Evolutionary conservation across 2,888 invertebrate species (phyloP).

Genomic region (Drosophila neotestacea): DNA sequence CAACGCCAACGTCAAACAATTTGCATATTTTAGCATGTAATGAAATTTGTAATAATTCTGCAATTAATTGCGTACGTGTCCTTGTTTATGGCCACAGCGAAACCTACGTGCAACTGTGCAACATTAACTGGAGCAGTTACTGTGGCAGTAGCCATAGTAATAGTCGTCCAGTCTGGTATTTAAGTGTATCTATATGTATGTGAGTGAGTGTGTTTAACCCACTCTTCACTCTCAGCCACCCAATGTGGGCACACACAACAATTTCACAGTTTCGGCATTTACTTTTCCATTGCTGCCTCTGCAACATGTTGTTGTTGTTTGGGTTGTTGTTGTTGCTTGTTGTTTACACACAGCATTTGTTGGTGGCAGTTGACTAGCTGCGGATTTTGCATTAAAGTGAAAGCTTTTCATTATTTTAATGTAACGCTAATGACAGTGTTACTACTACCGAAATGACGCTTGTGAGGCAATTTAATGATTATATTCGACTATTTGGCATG

Average conservation of each 20-base stretch:
- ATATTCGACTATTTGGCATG: slow-evolving; percentile 20
- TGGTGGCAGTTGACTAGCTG: slow-evolving; percentile 46
- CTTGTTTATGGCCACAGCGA: slow-evolving; percentile 61
- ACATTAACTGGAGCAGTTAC: slow-evolving; percentile 41
- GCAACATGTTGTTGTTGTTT: slow-evolving; percentile 13
- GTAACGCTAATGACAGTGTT: slow-evolving; percentile 39
- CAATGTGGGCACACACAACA: slow-evolving; percentile 31
- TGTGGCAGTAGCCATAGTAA: slow-evolving; percentile 11
- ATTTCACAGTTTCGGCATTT: slow-evolving; percentile 40
- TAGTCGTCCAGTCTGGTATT: slow-evolving; percentile 10
- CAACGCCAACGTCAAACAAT: slow-evolving; percentile 68
- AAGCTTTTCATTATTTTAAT: slow-evolving; percentile 63
- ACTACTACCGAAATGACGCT: slow-evolving; percentile 24
- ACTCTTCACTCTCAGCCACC: slow-evolving; percentile 6
- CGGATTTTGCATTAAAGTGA: slow-evolving; percentile 57
- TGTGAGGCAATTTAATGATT: slow-evolving; percentile 36
- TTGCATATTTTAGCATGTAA: slow-evolving; percentile 82
- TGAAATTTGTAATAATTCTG: slow-evolving; percentile 82
- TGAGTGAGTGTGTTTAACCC: slow-evolving; percentile 8
- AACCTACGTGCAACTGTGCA: slow-evolving; percentile 43
- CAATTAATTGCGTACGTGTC: slow-evolving; percentile 82
- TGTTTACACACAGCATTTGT: slow-evolving; percentile 29
- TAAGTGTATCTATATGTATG: slow-evolving; percentile 4
- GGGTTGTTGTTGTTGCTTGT: slow-evolving; percentile 18
- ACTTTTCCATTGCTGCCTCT: slow-evolving; percentile 13